Percentiles rank a stretch among this genome's conserved stretches.
phyloP scores from a whole-genome alignment of 2,797 vertebrate genomes.

The Typhlichthys eigenmanni region DNA sequence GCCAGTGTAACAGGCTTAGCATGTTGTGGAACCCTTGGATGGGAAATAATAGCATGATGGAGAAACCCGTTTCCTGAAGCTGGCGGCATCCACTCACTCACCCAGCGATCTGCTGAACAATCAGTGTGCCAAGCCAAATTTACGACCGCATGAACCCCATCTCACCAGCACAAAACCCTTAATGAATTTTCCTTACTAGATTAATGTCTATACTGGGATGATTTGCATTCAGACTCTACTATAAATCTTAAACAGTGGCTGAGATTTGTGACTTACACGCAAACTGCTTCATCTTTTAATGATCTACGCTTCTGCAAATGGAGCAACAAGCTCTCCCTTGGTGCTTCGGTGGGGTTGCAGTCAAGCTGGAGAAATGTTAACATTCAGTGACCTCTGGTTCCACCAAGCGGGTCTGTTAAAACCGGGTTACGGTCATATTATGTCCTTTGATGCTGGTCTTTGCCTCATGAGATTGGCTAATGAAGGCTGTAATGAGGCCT shows the following conservation, averaged over 20 bases:
- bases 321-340: not conserved
- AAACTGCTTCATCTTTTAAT: slow-evolving; percentile 46
- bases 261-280: slow-evolving; percentile 52
- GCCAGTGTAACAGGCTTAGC: slow-evolving; percentile 45
- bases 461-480: slow-evolving; percentile 39
- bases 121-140: slow-evolving; percentile 71
- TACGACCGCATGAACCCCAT: slow-evolving; percentile 58
- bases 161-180: slow-evolving; percentile 55
- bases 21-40: slow-evolving; percentile 51
- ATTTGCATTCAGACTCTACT: slow-evolving; percentile 67
- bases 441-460: slow-evolving; percentile 48
- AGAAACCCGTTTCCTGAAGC: slow-evolving; percentile 55
- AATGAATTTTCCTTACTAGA: slow-evolving; percentile 72
- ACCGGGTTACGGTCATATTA: slow-evolving; percentile 36
- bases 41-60: slow-evolving; percentile 57
- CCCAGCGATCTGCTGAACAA: slow-evolving; percentile 72
- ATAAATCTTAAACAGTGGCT: slow-evolving; percentile 65
- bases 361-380: slow-evolving; percentile 25
- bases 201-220: slow-evolving; percentile 68
- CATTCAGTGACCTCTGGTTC: slow-evolving; percentile 36
- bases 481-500: slow-evolving; percentile 50
- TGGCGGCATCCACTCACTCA: slow-evolving; percentile 60
- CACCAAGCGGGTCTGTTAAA: slow-evolving; percentile 34
- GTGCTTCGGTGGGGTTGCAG: slow-evolving; percentile 12
- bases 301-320: slow-evolving; percentile 17